Percentiles rank a stretch among this genome's conserved stretches.
Conservation (phyloP, 2,797 vertebrate species). For the Schizothorax lantsangensis region DNA sequence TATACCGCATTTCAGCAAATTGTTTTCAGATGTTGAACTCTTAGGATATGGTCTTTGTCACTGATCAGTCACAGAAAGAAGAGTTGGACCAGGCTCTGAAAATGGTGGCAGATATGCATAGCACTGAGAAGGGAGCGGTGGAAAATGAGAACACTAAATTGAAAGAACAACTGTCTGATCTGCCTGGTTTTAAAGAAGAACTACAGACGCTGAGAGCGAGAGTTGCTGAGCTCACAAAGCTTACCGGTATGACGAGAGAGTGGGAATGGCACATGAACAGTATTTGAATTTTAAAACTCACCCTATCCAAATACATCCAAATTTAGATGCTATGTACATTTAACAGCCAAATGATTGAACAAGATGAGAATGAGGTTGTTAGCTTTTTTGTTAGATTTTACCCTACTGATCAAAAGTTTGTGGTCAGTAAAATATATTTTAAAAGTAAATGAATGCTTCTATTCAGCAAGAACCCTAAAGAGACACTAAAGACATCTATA, state of each 20-base stretch:
- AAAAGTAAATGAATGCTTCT: not conserved
- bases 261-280: not conserved
- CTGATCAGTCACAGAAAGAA: conserved; percentile 83
- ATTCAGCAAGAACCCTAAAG: not conserved
- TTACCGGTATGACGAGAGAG: conserved; percentile 68
- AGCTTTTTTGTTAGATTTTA: not conserved
- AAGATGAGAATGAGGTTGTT: not conserved
- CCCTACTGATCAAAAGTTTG: not conserved
- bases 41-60: not conserved
- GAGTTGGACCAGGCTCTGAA: conserved; percentile 78
- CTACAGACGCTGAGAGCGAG: conserved; percentile 76
- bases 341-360: not conserved
- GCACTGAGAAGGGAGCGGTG: conserved; percentile 64
- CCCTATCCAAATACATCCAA: not conserved
- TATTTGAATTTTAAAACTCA: conserved; percentile 19
- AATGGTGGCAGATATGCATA: conserved; percentile 60
- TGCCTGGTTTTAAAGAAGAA: conserved; percentile 80
- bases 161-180: conserved; percentile 74
- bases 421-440: not conserved
- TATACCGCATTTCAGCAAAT: not conserved
- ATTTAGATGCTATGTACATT: not conserved
- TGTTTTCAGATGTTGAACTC: not conserved
- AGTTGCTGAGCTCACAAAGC: conserved; percentile 73
- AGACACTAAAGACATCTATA: not conserved
- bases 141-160: conserved; percentile 75